phyloP scores from a whole-genome alignment of 2,888 invertebrate genomes.

The Cyaniris semiargus region DNA sequence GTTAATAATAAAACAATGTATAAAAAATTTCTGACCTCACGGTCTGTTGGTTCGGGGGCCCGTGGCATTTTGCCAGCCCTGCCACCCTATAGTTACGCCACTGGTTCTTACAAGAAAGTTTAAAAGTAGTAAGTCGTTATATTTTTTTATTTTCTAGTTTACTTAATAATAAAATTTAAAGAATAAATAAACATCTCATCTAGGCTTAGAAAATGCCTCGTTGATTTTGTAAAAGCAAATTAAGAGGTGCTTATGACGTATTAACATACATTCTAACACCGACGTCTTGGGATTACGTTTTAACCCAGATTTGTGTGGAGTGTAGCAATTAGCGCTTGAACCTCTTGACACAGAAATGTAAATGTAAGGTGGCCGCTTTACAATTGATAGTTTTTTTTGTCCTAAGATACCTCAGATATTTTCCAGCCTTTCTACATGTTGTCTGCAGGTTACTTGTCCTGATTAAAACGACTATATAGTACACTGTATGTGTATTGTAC shows the following conservation, averaged over 20 bases:
- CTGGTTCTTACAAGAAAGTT: no score
- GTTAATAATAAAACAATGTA: no score
- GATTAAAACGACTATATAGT: neutral
- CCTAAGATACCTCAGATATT: neutral
- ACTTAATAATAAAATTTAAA: neutral
- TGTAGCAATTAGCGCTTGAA: constrained; percentile 7
- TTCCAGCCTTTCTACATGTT: neutral
- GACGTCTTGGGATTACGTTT: constrained; percentile 51
- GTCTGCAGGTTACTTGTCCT: neutral
- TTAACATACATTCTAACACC: constrained; percentile 45
- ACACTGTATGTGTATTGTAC: neutral
- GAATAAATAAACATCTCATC: neutral
- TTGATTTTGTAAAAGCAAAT: neutral
- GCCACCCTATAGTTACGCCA: no score
- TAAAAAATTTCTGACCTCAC: no score
- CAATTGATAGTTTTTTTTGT: constrained; percentile 19
- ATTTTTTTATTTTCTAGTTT: neutral
- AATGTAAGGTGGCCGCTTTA: neutral
- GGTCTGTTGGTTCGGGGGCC: no score
- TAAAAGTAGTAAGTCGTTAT: no score
- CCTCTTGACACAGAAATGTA: constrained; percentile 23
- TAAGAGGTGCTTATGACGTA: neutral
- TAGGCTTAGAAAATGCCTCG: neutral
- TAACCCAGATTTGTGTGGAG: constrained; percentile 42
- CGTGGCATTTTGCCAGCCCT: no score